These are phyloP conservation scores for Artemia sinica DNA, from an alignment of 2,888 invertebrate genomes.

Conservation along the genomic window DNA sequence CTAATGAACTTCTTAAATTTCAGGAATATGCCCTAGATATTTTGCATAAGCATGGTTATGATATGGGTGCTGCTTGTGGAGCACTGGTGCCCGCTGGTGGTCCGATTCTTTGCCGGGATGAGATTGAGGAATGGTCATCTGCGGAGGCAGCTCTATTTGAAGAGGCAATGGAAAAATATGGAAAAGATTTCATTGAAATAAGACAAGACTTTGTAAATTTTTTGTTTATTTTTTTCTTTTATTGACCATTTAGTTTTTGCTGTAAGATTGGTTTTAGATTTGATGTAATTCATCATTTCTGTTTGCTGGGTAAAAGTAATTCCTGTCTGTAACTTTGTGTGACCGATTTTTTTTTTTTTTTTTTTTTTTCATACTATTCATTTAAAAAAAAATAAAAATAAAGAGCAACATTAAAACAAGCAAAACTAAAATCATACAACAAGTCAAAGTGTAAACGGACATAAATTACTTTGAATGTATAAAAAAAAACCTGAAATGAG, in stretches of 20 bases:
- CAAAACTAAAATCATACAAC: too few relatives aligned
- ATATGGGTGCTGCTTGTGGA: constrained; percentile 73
- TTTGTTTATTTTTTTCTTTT: constrained; percentile 20
- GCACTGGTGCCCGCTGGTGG: constrained; percentile 86
- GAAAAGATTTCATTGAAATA: constrained; percentile 97
- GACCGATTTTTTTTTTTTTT: too few relatives aligned
- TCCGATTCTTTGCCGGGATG: constrained; percentile 89
- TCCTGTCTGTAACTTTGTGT: neutral
- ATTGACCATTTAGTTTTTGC: neutral
- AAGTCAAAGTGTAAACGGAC: too few relatives aligned
- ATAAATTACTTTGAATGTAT: too few relatives aligned
- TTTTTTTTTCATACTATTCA: too few relatives aligned
- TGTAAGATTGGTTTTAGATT: constrained; percentile 12
- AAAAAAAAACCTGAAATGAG: too few relatives aligned
- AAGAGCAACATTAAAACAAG: too few relatives aligned
- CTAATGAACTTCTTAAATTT: constrained; percentile 23
- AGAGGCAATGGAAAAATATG: constrained; percentile 92
- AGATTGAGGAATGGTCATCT: constrained; percentile 99
- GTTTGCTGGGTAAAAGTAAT: neutral
- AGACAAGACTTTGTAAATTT: constrained; percentile 72
- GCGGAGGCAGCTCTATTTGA: constrained; percentile 97
- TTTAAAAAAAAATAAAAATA: too few relatives aligned
- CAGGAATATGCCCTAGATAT: constrained; percentile 98
- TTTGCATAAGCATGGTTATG: constrained; percentile 75
- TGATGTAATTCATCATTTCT: constrained; percentile 18